Percentiles rank a stretch among this genome's conserved stretches.
phyloP scores from a whole-genome alignment of 2,888 invertebrate genomes.

The Oxycera nigricornis region DNA sequence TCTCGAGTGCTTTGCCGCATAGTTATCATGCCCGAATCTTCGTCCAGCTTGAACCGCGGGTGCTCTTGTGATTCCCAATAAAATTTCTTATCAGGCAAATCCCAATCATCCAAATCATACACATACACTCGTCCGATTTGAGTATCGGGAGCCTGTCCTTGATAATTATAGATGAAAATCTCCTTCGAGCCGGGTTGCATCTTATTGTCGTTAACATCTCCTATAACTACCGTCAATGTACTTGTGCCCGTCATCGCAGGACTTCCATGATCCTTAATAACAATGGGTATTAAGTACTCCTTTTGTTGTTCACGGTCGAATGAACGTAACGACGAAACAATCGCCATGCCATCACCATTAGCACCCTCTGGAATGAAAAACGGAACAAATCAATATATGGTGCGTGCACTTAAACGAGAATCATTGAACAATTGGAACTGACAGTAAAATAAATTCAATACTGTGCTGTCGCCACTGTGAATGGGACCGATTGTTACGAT shows the following conservation, averaged over 20 bases:
- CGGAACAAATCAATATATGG: not conserved
- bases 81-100: conserved; percentile 96
- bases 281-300: conserved; percentile 95
- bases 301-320: conserved; percentile 97
- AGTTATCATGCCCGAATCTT: conserved; percentile 92
- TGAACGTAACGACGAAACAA: conserved; percentile 89
- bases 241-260: conserved; percentile 97
- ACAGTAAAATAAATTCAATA: too few relatives aligned
- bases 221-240: conserved; percentile 94
- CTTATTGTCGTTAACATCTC: conserved; percentile 97
- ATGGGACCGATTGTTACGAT: too few relatives aligned
- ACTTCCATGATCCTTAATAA: conserved; percentile 95
- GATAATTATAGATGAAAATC: conserved; percentile 96
- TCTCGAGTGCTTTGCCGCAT: conserved; percentile 93
- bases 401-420: too few relatives aligned
- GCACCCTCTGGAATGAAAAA: conserved; percentile 77
- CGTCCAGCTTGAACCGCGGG: conserved; percentile 85
- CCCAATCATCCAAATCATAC: conserved; percentile 98
- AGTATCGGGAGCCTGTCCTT: conserved; percentile 88
- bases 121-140: conserved; percentile 96
- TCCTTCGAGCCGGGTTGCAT: conserved; percentile 98
- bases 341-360: conserved; percentile 97
- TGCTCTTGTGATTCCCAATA: conserved; percentile 90
- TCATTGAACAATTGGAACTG: too few relatives aligned
- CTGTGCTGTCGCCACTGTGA: too few relatives aligned